A percentile compares a stretch with the other conserved stretches of the same genome.
Conservation (phyloP, 2,888 invertebrate species). For the Entomobrya proxima region DNA sequence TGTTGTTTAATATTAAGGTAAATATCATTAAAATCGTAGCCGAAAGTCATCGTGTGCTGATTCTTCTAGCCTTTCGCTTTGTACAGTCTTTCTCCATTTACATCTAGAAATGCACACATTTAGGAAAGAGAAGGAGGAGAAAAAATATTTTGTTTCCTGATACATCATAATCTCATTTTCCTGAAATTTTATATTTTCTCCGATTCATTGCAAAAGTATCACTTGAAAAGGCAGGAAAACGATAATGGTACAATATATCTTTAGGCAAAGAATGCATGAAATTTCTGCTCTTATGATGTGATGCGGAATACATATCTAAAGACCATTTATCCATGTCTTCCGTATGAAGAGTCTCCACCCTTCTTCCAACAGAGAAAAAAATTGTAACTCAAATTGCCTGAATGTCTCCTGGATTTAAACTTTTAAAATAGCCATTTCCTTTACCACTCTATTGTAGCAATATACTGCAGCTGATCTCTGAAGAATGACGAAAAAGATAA, state of each 20-base stretch:
- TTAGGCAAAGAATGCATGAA: not conserved
- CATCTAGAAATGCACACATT: not conserved
- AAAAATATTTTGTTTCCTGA: not conserved
- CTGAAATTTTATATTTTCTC: not conserved
- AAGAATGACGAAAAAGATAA: not conserved
- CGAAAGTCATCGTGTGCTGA: not conserved
- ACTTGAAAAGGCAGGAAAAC: not conserved
- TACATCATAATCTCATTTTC: not conserved
- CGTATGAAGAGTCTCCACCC: not conserved
- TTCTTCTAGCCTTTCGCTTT: not conserved
- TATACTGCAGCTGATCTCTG: constrained; percentile 51
- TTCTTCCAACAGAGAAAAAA: not conserved
- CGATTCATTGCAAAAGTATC: not conserved
- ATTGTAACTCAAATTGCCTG: constrained; percentile 9
- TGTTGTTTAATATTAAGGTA: too few species aligned
- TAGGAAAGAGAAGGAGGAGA: not conserved
- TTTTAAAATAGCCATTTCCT: constrained; percentile 33
- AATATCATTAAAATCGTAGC: too few species aligned
- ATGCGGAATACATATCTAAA: not conserved
- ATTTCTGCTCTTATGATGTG: too few species aligned
- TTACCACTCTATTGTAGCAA: too few species aligned
- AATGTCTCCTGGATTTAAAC: constrained; percentile 31
- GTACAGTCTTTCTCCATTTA: not conserved
- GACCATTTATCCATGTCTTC: constrained; percentile 36
- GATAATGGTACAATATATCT: not conserved